A percentile compares a stretch with the other conserved stretches of the same genome.
phyloP scores from a whole-genome alignment of 2,113 vertebrate species.

The Perca flavescens region DNA sequence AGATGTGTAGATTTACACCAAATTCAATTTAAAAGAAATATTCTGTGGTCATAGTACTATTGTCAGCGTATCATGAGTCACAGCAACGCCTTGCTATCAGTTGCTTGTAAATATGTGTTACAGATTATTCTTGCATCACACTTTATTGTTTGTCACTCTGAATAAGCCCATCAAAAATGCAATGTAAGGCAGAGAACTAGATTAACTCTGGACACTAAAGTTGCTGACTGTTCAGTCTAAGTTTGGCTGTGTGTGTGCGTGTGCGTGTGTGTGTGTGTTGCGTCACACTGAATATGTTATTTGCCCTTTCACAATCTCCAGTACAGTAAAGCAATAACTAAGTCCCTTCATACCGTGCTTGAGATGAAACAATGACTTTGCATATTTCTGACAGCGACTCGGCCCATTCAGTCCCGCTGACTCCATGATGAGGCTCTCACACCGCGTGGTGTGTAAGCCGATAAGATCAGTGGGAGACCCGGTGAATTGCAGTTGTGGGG shows the following conservation, averaged over 20 bases:
- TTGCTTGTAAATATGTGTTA: too few species aligned
- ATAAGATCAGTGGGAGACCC: slow-evolving; percentile 3
- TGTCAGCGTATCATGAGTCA: too few species aligned
- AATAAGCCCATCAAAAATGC: too few species aligned
- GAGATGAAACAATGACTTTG: slow-evolving; percentile 20
- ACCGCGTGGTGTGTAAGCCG: neutral
- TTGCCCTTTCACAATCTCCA: slow-evolving; percentile 8
- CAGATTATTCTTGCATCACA: too few species aligned
- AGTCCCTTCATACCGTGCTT: slow-evolving; percentile 5
- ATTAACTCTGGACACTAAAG: neutral
- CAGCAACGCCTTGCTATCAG: too few species aligned
- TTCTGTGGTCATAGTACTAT: too few species aligned
- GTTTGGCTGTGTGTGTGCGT: neutral
- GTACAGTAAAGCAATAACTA: slow-evolving; percentile 23
- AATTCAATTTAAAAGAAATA: too few species aligned
- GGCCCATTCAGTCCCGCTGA: neutral
- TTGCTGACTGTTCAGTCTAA: slow-evolving; percentile 26
- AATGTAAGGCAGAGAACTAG: too few species aligned
- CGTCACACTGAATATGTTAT: slow-evolving; percentile 3
- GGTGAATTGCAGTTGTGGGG: neutral
- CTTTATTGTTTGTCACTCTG: too few species aligned
- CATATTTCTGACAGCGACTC: neutral
- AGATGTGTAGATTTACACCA: too few species aligned
- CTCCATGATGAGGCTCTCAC: slow-evolving; percentile 16
- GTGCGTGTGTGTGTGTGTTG: too few species aligned